Percentiles rank a stretch among this genome's conserved stretches.
These are phyloP conservation scores for Orthosia gracilis DNA, from an alignment of 2,888 invertebrate genomes.

Conservation along the genomic window DNA sequence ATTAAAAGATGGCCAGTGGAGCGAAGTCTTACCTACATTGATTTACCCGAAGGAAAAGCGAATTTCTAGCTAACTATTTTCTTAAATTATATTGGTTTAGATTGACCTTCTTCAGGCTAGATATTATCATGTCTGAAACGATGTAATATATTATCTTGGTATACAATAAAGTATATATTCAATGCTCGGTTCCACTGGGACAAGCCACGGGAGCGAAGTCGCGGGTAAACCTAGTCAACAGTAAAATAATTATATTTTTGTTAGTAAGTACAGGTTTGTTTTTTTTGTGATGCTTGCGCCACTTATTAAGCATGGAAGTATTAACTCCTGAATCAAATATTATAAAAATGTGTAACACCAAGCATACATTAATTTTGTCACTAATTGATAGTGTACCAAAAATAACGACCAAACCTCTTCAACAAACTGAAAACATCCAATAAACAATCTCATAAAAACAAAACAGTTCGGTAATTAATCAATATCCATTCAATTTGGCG, in stretches of 20 bases:
- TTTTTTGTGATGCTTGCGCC: not conserved
- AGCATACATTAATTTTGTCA: not conserved
- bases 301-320: not conserved
- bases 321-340: not conserved
- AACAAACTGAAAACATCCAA: conserved; percentile 8
- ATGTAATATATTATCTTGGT: too few species aligned
- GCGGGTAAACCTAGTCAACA: not conserved
- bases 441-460: not conserved
- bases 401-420: not conserved
- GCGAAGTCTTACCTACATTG: not conserved
- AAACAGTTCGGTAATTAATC: not conserved
- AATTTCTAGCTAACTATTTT: not conserved
- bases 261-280: not conserved
- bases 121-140: not conserved
- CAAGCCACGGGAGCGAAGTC: too few species aligned
- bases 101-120: not conserved
- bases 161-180: too few species aligned
- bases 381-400: not conserved
- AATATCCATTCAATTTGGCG: not conserved
- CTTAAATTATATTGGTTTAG: not conserved
- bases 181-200: too few species aligned
- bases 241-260: too few species aligned
- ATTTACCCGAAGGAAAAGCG: not conserved
- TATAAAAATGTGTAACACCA: not conserved
- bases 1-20: conserved; percentile 1